These are phyloP conservation scores for Columba janthina DNA, from an alignment of 2,113 vertebrate genomes.

Conservation along the genomic window DNA sequence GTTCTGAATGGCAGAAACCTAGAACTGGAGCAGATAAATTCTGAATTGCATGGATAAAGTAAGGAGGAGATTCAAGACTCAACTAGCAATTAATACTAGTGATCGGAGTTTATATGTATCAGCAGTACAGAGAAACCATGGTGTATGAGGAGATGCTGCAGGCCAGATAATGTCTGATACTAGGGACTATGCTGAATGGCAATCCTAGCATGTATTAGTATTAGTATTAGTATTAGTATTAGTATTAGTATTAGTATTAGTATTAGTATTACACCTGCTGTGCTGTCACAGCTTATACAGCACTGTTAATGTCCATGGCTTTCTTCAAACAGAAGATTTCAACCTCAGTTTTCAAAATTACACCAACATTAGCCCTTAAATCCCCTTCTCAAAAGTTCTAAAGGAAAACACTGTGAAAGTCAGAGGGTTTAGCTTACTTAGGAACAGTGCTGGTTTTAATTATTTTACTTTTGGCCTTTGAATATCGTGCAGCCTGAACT, in stretches of 20 bases:
- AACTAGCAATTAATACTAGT: neutral
- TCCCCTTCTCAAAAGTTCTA: neutral
- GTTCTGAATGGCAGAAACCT: neutral
- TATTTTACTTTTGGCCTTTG: neutral
- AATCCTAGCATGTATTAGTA: neutral
- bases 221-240: neutral
- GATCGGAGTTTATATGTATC: neutral
- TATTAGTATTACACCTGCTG: neutral
- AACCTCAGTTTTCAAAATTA: neutral
- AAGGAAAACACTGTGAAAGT: neutral
- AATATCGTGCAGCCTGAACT: neutral
- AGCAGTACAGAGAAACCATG: neutral
- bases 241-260: neutral
- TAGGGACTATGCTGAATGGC: neutral
- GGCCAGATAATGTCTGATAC: neutral
- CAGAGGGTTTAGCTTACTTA: neutral
- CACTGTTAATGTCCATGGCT: neutral
- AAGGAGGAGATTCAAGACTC: neutral
- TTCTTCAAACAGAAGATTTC: neutral
- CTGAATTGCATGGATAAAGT: neutral
- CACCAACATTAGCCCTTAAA: neutral
- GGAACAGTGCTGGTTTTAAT: neutral
- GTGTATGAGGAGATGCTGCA: neutral
- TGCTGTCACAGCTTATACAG: neutral
- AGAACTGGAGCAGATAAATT: neutral